These are phyloP conservation scores for Megaptera novaeangliae DNA, from an alignment of 2,113 vertebrate species.

Conservation along the genomic window DNA sequence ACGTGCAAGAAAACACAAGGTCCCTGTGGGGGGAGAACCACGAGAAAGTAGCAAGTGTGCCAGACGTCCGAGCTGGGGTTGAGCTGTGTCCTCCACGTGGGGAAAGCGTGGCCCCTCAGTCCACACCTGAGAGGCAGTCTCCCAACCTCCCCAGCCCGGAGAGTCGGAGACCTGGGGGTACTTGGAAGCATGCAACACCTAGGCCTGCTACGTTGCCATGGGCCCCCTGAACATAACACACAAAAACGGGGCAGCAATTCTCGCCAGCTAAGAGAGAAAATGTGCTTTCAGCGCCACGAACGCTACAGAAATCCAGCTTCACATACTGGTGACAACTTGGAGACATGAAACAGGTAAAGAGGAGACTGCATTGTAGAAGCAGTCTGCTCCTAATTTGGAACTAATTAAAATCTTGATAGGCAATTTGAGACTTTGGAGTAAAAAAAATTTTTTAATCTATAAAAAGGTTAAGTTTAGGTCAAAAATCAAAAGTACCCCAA, in stretches of 20 bases:
- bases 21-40: rapidly evolving
- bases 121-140: not conserved
- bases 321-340: not conserved
- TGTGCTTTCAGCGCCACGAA: not conserved
- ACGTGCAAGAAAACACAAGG: not conserved
- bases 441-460: not conserved
- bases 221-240: not conserved
- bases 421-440: not conserved
- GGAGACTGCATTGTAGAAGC: not conserved
- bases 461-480: not conserved
- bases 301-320: not conserved
- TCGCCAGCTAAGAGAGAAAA: not conserved
- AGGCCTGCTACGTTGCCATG: not conserved
- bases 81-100: rapidly evolving
- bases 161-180: not conserved
- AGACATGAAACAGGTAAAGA: not conserved
- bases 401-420: not conserved
- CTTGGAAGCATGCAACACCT: not conserved
- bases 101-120: not conserved
- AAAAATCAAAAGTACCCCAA: not conserved
- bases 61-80: not conserved
- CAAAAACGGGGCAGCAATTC: not conserved
- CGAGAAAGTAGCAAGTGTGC: not conserved
- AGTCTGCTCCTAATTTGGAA: not conserved
- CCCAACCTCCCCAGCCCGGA: rapidly evolving